Base-by-base conservation (phyloP, 92 coral and sea anemone species). In the Actinostola sp. region DNA sequence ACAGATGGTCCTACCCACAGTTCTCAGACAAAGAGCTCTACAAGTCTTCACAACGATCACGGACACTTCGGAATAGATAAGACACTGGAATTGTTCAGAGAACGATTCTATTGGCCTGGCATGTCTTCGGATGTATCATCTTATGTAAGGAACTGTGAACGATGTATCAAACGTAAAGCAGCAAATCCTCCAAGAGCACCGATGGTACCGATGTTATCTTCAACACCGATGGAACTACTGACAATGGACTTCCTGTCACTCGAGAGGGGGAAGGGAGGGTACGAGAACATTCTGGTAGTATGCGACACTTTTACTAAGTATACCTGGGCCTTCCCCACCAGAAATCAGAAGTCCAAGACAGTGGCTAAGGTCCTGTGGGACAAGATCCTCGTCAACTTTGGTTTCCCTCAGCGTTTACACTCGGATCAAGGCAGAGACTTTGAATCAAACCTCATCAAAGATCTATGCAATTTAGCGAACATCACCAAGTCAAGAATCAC, bases 161-260 rank as follows among this genome's bases (percentile, higher is more conserved):
- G 87, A 45, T 86, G 92, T 30, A 60, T 85, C 46, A 57, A 41
- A 58, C 84, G 81, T 33, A 85, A 79, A 70, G 56, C 90, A 56
- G 81, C 81, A 12, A 81, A 84, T 63, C 85, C 89, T 24, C 77
- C 82, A 3, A 50, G 32, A n/a, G 88, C 83, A 12, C 72, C 82
- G 2, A 39, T 82, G 76, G 56, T 46, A 21, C 77, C 76, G 0
- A 56, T 82, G 48, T 25, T 66, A 26, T 52, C 75, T 5, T 52
- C 67, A n/a, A 81, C 64, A 27, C 81, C 75, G 29, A 71, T 72
- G 66, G 75, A 81, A 35, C 75, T 72, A 34, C 60, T 72, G 46
- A 66, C 80, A 25, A 65, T 73, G 17, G 86, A 73, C 61, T 81
- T 73, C 34, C 70, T 64, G 33, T 66, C 81, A 34, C 33, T 81